Evolutionary conservation across 2,113 vertebrate genomes (phyloP).

Genomic region (Catharus bicknelli): DNA sequence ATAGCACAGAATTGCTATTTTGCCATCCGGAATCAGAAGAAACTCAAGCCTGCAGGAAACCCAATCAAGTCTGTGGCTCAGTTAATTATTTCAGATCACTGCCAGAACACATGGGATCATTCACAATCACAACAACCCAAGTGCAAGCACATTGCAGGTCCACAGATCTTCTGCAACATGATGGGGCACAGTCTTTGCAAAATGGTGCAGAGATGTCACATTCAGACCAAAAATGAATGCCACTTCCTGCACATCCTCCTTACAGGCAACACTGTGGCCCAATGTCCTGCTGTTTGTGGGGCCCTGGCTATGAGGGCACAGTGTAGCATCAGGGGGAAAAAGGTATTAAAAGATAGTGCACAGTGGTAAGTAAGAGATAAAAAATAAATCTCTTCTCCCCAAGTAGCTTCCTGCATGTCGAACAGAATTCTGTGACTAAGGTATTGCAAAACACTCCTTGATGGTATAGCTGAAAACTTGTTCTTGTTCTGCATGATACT

Average conservation of each 20-base stretch:
- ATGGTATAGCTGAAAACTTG: neutral
- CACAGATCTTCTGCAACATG: neutral
- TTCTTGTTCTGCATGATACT: neutral
- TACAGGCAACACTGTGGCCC: neutral
- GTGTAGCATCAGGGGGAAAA: neutral
- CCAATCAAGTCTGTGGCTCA: neutral
- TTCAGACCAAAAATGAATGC: neutral
- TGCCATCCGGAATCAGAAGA: neutral
- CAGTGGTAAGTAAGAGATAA: neutral
- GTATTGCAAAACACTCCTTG: neutral
- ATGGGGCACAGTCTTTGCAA: neutral
- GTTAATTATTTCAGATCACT: neutral
- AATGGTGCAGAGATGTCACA: neutral
- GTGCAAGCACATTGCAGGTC: neutral
- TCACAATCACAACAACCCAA: neutral
- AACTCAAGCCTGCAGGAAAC: neutral
- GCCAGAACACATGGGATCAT: neutral
- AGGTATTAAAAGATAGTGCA: neutral
- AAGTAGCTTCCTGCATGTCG: neutral
- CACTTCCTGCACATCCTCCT: neutral
- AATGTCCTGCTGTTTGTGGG: neutral
- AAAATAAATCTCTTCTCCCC: neutral
- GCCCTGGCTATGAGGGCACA: neutral
- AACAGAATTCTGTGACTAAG: neutral
- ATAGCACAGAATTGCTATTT: neutral